Percentiles rank a stretch among this genome's conserved stretches.
Conservation (phyloP, 2,888 invertebrate species). For the Amphipyra berbera region DNA sequence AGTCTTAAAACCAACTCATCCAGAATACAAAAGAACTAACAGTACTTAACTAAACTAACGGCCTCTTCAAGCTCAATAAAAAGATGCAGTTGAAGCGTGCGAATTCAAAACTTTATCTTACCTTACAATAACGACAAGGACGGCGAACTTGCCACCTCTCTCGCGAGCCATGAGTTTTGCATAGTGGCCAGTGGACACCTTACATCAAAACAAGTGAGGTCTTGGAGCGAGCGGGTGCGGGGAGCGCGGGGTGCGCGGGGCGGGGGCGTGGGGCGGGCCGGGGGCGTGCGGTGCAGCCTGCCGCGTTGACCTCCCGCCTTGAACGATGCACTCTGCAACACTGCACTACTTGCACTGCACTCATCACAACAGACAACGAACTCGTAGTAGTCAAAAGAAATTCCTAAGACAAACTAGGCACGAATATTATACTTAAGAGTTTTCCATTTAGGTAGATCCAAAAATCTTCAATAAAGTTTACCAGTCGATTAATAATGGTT, state of each 20-base stretch:
- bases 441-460: background rate
- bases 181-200: slow-evolving; percentile 85
- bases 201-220: slow-evolving; percentile 88
- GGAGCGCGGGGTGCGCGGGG: slow-evolving; percentile 50
- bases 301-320: slow-evolving; percentile 79
- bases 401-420: background rate
- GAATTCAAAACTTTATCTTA: slow-evolving; percentile 67
- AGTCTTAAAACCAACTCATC: background rate
- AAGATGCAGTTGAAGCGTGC: slow-evolving; percentile 59
- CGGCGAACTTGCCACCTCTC: slow-evolving; percentile 70
- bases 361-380: slow-evolving; percentile 28
- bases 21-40: slow-evolving; percentile 26
- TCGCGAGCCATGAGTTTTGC: slow-evolving; percentile 77
- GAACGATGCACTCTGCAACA: slow-evolving; percentile 64
- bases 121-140: slow-evolving; percentile 67
- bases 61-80: slow-evolving; percentile 44
- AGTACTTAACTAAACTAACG: slow-evolving; percentile 39
- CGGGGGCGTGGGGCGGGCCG: slow-evolving; percentile 79
- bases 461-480: background rate
- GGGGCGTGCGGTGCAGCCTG: slow-evolving; percentile 83
- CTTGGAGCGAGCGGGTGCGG: slow-evolving; percentile 61
- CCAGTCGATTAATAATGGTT: background rate
- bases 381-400: slow-evolving; percentile 7
- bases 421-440: background rate
- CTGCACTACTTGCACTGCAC: slow-evolving; percentile 39